Evolutionary conservation across 2,888 invertebrate genomes (phyloP).

Genomic region (Apomyelois bistriatella): DNA sequence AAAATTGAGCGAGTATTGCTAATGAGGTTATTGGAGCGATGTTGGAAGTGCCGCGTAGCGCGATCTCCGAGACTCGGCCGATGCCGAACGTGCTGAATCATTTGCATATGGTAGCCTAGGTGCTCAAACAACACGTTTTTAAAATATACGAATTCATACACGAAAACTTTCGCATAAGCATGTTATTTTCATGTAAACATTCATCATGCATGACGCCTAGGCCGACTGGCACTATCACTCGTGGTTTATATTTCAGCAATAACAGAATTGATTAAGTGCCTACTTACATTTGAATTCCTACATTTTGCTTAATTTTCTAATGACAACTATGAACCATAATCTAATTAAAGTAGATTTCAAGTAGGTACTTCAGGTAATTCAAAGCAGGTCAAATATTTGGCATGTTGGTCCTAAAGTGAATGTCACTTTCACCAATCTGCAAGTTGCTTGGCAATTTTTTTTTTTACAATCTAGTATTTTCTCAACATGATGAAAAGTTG

Average conservation of each 20-base stretch:
- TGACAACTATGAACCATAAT: too few relatives aligned
- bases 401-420: constrained; percentile 47
- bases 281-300: neutral
- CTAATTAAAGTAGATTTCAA: too few relatives aligned
- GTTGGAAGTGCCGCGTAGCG: constrained; percentile 74
- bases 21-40: constrained; percentile 76
- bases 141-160: constrained; percentile 19
- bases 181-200: constrained; percentile 15
- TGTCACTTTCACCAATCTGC: constrained; percentile 63
- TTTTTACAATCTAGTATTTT: constrained; percentile 23
- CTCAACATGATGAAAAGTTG: neutral
- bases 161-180: constrained; percentile 9
- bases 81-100: constrained; percentile 75
- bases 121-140: constrained; percentile 31
- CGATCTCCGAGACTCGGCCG: constrained; percentile 55
- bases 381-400: constrained; percentile 16
- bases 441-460: constrained; percentile 37
- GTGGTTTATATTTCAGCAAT: neutral
- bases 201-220: neutral
- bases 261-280: neutral
- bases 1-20: constrained; percentile 36
- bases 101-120: constrained; percentile 63
- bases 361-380: neutral
- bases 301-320: neutral
- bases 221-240: neutral